Conservation (phyloP, 2,797 vertebrate species). For the Xiphophorus birchmanni region DNA sequence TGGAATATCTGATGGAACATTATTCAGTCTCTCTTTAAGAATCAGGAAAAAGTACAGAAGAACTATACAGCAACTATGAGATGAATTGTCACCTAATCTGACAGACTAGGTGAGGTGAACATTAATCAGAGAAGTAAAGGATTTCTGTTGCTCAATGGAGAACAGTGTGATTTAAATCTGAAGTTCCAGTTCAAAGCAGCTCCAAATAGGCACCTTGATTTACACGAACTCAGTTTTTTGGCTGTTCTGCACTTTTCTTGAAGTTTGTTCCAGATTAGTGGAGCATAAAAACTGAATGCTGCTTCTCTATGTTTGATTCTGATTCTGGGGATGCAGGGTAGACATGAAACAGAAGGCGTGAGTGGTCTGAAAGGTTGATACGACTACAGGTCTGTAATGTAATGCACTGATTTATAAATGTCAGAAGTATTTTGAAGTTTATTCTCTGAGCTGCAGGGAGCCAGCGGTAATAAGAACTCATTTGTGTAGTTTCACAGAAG, state of each 20-base stretch:
- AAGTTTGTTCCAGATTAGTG: neutral
- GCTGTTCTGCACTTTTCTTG: neutral
- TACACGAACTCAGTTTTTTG: too few species aligned
- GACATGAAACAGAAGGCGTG: too few species aligned
- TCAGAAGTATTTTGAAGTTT: too few species aligned
- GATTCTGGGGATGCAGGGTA: too few species aligned
- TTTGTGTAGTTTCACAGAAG: neutral
- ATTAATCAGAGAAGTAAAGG: neutral
- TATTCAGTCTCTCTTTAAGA: neutral
- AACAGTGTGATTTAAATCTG: too few species aligned
- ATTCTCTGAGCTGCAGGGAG: too few species aligned
- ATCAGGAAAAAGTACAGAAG: neutral
- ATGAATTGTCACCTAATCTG: neutral
- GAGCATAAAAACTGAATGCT: neutral
- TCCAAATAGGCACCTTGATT: too few species aligned
- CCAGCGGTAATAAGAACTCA: neutral
- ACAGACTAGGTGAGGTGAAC: neutral
- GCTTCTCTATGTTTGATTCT: too few species aligned
- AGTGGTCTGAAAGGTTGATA: too few species aligned
- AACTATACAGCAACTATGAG: neutral
- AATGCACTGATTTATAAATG: too few species aligned
- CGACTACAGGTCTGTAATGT: too few species aligned
- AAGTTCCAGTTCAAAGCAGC: too few species aligned
- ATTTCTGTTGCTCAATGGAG: neutral
- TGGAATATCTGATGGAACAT: neutral